These are phyloP conservation scores for Epizoanthus fatuus DNA, from an alignment of 92 coral and sea anemone genomes.

Conservation along the genomic window DNA sequence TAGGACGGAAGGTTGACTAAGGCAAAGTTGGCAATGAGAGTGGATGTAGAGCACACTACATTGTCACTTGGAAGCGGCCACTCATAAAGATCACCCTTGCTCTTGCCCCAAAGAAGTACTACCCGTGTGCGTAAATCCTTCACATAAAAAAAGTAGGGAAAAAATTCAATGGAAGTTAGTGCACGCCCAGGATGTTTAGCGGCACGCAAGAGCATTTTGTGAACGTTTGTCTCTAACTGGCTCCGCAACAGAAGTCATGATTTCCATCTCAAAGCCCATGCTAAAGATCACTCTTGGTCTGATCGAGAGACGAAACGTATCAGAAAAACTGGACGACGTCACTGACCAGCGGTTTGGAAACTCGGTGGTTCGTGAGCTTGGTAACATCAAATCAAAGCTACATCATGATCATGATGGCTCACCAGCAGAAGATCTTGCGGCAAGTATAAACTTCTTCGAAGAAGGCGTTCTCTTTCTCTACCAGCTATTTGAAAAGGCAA, in stretches of 20 bases:
- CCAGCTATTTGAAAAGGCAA: conserved; percentile 11
- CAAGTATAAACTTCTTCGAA: conserved; percentile 3
- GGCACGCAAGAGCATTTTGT: too few relatives aligned
- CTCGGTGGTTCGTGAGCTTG: conserved; percentile 16
- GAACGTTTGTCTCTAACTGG: too few relatives aligned
- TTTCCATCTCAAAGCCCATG: conserved; percentile 19
- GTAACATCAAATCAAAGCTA: conserved; percentile 6
- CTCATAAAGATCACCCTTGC: too few relatives aligned
- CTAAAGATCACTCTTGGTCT: conserved; percentile 14
- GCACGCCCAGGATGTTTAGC: too few relatives aligned
- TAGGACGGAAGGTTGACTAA: too few relatives aligned
- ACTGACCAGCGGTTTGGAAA: conserved; percentile 25
- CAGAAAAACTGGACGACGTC: conserved; percentile 15
- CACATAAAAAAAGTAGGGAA: too few relatives aligned
- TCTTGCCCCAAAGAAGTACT: too few relatives aligned
- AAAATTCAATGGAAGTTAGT: too few relatives aligned
- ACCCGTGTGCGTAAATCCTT: too few relatives aligned
- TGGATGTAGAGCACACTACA: too few relatives aligned
- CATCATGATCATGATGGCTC: background rate
- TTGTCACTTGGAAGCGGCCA: too few relatives aligned
- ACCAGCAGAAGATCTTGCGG: conserved; percentile 5
- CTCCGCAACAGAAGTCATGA: background rate
- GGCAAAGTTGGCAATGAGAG: too few relatives aligned
- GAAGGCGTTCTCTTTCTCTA: conserved; percentile 9
- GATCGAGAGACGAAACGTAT: background rate